Evolutionary conservation across 1,140 invertebrate species (phyloP).

Genomic region (Metaphire vulgaris): DNA sequence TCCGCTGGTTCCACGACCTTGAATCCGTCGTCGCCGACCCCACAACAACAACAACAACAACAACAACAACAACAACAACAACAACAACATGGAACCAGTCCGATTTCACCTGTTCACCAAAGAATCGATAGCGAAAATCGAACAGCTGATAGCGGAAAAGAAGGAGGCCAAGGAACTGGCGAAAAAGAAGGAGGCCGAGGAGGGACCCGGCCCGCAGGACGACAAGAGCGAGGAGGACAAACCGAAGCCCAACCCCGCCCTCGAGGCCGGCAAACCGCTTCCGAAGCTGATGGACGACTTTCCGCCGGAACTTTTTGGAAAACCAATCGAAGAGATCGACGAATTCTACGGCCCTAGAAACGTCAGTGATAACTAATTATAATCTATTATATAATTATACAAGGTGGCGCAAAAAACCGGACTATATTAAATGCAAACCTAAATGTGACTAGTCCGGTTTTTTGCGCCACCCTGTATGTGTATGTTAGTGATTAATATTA

Average conservation of each 20-base stretch:
- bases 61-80: too few species aligned
- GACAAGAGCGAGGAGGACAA: slow-evolving; percentile 25
- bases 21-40: too few species aligned
- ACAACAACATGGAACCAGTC: background rate
- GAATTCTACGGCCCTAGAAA: slow-evolving; percentile 47
- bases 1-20: too few species aligned
- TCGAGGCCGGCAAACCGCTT: slow-evolving; percentile 46
- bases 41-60: too few species aligned
- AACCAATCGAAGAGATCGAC: slow-evolving; percentile 49
- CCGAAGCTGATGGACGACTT: slow-evolving; percentile 44
- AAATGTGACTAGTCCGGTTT: too few species aligned
- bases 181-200: background rate
- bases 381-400: too few species aligned
- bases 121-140: slow-evolving; percentile 87
- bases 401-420: too few species aligned
- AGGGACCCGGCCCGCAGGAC: background rate
- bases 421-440: too few species aligned
- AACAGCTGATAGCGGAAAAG: slow-evolving; percentile 86
- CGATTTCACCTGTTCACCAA: slow-evolving; percentile 90
- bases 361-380: too few species aligned
- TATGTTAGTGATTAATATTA: too few species aligned
- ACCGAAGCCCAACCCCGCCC: slow-evolving; percentile 37
- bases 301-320: slow-evolving; percentile 38
- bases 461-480: too few species aligned
- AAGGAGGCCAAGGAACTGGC: slow-evolving; percentile 58